These are phyloP conservation scores for Tonatia bakeri DNA, from an alignment of 2,113 vertebrate genomes.

Conservation along the genomic window DNA sequence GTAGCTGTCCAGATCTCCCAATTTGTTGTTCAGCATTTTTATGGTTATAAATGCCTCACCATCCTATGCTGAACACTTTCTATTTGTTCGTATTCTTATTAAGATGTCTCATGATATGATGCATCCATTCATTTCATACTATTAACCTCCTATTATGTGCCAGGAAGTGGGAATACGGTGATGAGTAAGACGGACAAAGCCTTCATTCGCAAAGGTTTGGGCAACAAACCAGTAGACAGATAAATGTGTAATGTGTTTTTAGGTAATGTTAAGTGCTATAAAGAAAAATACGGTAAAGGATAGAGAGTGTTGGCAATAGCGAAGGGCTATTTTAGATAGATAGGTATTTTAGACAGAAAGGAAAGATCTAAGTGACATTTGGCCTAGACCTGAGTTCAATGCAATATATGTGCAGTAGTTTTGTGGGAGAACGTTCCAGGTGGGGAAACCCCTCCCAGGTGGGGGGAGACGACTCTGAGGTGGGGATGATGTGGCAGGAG, in stretches of 20 bases:
- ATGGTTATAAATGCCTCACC: not conserved
- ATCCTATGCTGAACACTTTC: not conserved
- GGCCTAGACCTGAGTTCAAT: not conserved
- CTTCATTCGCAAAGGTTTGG: not conserved
- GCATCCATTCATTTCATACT: constrained; percentile 7
- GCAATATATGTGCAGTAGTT: not conserved
- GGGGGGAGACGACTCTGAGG: not conserved
- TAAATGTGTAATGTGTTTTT: not conserved
- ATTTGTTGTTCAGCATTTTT: not conserved
- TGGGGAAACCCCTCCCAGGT: not conserved
- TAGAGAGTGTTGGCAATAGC: not conserved
- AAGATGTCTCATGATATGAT: not conserved
- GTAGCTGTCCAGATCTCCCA: too few species aligned
- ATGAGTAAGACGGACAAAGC: not conserved
- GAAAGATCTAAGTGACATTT: not conserved
- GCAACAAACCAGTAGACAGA: not conserved
- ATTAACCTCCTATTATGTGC: constrained; percentile 19
- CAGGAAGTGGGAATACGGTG: not conserved
- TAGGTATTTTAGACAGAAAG: not conserved
- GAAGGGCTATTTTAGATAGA: not conserved
- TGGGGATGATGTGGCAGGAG: not conserved
- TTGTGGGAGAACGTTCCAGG: not conserved
- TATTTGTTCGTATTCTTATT: not conserved
- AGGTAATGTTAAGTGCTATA: not conserved
- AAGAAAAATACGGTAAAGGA: not conserved